Evolutionary conservation across 1,140 invertebrate genomes (phyloP).

Genomic region (Orius insidiosus): DNA sequence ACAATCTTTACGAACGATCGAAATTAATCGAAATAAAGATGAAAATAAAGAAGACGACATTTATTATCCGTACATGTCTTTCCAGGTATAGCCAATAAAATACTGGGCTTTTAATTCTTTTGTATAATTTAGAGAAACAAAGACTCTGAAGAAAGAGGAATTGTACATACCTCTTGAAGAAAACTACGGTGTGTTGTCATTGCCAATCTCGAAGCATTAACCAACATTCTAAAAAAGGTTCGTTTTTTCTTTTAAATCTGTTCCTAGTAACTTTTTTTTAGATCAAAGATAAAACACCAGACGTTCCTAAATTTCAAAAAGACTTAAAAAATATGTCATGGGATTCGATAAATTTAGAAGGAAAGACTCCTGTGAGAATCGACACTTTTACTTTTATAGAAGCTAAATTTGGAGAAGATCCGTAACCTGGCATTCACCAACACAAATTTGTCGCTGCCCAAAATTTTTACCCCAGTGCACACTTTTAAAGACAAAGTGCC

Average conservation of each 20-base stretch:
- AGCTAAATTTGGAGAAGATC: background rate
- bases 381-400: slow-evolving; percentile 3
- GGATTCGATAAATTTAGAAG: slow-evolving; percentile 2
- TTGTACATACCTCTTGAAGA: slow-evolving; percentile 68
- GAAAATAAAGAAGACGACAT: slow-evolving; percentile 45
- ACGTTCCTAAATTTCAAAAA: slow-evolving; percentile 6
- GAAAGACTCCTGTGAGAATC: background rate
- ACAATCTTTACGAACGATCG: slow-evolving; percentile 16
- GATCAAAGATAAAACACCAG: slow-evolving; percentile 8
- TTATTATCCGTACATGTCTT: slow-evolving; percentile 51
- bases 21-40: background rate
- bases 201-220: slow-evolving; percentile 73
- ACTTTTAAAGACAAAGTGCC: background rate
- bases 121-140: no score
- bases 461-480: background rate
- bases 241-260: slow-evolving; percentile 9
- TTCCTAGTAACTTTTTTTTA: slow-evolving; percentile 2
- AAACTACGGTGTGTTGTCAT: slow-evolving; percentile 74
- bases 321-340: background rate
- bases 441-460: background rate
- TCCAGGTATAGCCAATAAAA: no score
- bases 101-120: no score
- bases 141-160: slow-evolving; percentile 33
- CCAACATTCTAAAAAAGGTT: slow-evolving; percentile 69
- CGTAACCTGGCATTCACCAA: background rate